Conservation (phyloP, 2,888 invertebrate genomes). For the Ichneumoninae sp. region DNA sequence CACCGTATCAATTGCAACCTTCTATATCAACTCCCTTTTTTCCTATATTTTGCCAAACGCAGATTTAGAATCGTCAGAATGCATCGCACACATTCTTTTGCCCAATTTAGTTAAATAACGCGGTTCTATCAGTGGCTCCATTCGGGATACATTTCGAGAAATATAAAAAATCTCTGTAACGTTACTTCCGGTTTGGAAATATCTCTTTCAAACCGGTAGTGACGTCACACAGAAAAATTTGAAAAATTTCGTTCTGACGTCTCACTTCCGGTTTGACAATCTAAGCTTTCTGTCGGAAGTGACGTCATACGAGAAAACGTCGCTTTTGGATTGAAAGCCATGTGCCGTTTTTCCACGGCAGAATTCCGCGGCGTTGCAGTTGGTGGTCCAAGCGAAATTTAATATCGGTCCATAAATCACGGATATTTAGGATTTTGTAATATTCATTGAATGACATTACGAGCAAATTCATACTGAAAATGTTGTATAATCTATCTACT, state of each 20-base stretch:
- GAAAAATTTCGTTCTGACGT: too few species aligned
- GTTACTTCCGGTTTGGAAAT: too few species aligned
- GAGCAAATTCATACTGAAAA: not conserved
- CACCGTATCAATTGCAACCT: slow-evolving; percentile 11
- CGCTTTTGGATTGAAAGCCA: too few species aligned
- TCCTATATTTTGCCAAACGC: not conserved
- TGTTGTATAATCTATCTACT: not conserved
- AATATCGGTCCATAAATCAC: not conserved
- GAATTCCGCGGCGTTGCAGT: not conserved
- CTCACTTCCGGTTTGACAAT: too few species aligned
- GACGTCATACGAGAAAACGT: too few species aligned
- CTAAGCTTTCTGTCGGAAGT: too few species aligned
- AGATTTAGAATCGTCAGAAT: not conserved
- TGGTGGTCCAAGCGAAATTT: not conserved
- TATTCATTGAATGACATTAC: slow-evolving; percentile 6
- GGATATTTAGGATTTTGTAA: not conserved
- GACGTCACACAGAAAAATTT: too few species aligned
- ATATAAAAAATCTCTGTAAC: too few species aligned
- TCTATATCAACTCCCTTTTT: not conserved
- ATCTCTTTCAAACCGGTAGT: too few species aligned
- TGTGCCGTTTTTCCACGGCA: not conserved
- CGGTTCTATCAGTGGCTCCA: too few species aligned
- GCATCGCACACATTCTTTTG: not conserved
- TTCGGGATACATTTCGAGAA: too few species aligned
- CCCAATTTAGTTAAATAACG: too few species aligned